phyloP scores from a whole-genome alignment of 1,140 invertebrate genomes.

The Bombus superbus region DNA sequence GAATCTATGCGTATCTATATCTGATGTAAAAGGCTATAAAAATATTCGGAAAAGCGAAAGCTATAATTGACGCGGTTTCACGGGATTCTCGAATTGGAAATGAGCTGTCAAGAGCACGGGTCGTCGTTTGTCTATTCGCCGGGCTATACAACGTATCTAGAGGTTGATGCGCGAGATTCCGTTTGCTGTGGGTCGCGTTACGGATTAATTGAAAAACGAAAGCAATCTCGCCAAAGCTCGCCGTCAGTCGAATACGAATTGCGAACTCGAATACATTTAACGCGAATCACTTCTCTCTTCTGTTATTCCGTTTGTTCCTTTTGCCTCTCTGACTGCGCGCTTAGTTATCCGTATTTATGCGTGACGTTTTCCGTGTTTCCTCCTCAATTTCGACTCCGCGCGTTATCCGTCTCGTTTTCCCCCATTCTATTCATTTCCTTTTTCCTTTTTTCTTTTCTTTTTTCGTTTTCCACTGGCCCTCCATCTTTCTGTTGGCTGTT shows the following conservation, averaged over 20 bases:
- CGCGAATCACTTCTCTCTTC: neutral
- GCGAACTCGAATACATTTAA: conserved; percentile 51
- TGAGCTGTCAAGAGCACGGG: conserved; percentile 69
- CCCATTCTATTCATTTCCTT: too few relatives aligned
- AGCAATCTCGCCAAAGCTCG: conserved; percentile 68
- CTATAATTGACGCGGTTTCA: conserved; percentile 14
- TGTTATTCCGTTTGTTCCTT: neutral
- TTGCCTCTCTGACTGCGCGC: neutral
- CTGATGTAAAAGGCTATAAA: neutral
- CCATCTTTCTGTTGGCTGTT: neutral
- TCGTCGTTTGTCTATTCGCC: conserved; percentile 38
- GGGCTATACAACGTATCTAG: neutral
- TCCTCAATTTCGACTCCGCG: neutral
- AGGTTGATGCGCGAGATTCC: conserved; percentile 28
- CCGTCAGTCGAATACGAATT: conserved; percentile 37
- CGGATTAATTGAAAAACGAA: conserved; percentile 76
- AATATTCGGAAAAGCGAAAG: neutral
- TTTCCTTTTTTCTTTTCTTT: too few relatives aligned
- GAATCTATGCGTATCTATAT: too few relatives aligned
- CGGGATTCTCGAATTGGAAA: conserved; percentile 57
- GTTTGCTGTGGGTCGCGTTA: conserved; percentile 38
- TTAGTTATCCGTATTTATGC: conserved; percentile 23
- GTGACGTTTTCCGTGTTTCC: conserved; percentile 8
- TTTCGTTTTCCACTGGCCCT: neutral
- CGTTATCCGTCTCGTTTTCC: neutral